phyloP scores from a whole-genome alignment of 2,113 vertebrate genomes.

The Tor tambroides region DNA sequence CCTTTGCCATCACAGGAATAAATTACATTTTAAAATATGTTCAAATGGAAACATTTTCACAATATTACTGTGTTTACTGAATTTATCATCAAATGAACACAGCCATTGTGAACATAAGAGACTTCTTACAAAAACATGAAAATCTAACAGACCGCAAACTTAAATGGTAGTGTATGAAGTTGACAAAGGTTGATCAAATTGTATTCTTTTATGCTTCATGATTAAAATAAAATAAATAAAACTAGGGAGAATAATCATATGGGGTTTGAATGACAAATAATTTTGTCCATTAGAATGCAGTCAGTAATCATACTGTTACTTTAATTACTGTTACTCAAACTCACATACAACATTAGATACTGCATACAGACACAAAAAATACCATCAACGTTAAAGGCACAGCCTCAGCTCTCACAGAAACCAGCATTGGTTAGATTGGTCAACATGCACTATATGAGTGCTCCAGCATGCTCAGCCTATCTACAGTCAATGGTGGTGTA shows the following conservation, averaged over 20 bases:
- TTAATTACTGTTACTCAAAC: too few species aligned
- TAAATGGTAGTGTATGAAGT: too few species aligned
- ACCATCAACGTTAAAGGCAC: neutral
- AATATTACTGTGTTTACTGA: neutral
- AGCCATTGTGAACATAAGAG: neutral
- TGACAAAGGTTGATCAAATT: too few species aligned
- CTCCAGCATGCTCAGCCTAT: neutral
- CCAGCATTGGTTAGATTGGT: neutral
- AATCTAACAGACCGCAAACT: too few species aligned
- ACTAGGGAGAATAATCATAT: neutral
- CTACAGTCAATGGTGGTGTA: conserved; percentile 1
- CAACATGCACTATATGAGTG: neutral
- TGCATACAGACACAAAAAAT: neutral
- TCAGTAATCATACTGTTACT: neutral
- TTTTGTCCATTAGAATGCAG: neutral
- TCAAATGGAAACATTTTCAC: neutral
- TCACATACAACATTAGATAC: neutral
- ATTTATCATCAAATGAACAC: neutral
- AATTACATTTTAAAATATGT: neutral
- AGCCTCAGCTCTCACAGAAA: neutral
- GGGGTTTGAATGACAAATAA: neutral
- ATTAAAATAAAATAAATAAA: too few species aligned
- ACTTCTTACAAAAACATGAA: too few species aligned
- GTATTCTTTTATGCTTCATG: too few species aligned
- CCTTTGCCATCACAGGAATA: neutral